These are phyloP conservation scores for Threskiornis aethiopicus DNA, from an alignment of 2,797 vertebrate genomes.

Conservation along the genomic window DNA sequence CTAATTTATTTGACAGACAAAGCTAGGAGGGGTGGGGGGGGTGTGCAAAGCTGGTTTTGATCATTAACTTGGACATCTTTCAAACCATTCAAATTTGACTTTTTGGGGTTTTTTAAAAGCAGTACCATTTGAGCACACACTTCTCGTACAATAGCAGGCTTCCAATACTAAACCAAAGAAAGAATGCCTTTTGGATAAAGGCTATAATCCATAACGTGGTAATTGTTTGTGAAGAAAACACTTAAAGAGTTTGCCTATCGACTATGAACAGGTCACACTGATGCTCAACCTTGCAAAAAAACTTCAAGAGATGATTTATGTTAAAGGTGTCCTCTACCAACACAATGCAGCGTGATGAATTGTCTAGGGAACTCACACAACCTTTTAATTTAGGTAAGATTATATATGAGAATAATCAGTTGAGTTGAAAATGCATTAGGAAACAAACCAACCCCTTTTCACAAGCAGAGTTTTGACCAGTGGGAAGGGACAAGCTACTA, in stretches of 20 bases:
- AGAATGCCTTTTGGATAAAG: neutral
- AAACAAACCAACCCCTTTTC: neutral
- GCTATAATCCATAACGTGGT: neutral
- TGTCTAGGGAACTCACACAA: neutral
- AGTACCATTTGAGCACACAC: neutral
- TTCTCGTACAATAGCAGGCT: neutral
- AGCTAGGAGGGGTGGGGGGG: accelerated
- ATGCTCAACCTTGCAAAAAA: neutral
- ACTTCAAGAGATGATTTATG: neutral
- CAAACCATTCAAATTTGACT: neutral
- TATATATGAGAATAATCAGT: neutral
- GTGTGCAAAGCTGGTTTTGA: neutral
- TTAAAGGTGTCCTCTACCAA: neutral
- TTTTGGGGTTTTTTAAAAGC: neutral
- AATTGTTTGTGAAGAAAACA: neutral
- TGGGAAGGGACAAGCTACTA: neutral
- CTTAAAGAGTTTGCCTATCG: neutral
- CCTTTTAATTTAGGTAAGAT: neutral
- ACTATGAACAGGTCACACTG: neutral
- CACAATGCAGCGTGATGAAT: neutral
- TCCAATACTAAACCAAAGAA: neutral
- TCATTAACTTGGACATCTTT: neutral
- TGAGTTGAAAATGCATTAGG: neutral
- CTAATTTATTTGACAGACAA: neutral
- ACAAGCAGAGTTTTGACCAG: neutral